A percentile compares a stretch with the other conserved stretches of the same genome.
Evolutionary conservation across 92 coral and sea anemone genomes (phyloP).

Genomic region (Palythoa grandiflora): DNA sequence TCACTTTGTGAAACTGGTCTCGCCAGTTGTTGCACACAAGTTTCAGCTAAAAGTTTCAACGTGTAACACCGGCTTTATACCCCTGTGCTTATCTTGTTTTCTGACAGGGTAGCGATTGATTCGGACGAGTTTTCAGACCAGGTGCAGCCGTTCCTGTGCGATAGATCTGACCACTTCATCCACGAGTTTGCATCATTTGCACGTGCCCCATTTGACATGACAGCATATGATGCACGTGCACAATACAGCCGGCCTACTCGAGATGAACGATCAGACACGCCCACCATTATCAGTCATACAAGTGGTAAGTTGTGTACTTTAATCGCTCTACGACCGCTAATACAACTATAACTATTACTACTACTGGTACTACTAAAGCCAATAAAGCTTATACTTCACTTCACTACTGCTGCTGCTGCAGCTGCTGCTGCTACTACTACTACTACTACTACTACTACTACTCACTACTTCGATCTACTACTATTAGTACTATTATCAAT

Average conservation of each 20-base stretch:
- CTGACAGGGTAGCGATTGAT: constrained; percentile 76
- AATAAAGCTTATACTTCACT: too few species aligned
- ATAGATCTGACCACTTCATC: constrained; percentile 83
- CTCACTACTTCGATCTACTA: too few species aligned
- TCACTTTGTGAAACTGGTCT: too few species aligned
- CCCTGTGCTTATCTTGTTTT: not conserved
- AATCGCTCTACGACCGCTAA: not conserved
- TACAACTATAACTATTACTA: not conserved
- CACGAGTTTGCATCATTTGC: constrained; percentile 95
- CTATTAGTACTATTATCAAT: not conserved
- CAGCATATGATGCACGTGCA: constrained; percentile 86
- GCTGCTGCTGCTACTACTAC: too few species aligned
- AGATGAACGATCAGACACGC: constrained; percentile 52
- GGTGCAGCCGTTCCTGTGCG: constrained; percentile 81
- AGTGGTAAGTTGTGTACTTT: constrained; percentile 54
- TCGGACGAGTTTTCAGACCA: constrained; percentile 82
- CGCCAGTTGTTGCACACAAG: too few species aligned
- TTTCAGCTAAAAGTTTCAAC: too few species aligned
- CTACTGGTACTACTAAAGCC: too few species aligned
- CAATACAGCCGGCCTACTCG: constrained; percentile 75
- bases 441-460: too few species aligned
- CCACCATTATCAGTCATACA: constrained; percentile 61
- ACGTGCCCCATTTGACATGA: constrained; percentile 91
- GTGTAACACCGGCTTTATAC: too few species aligned
- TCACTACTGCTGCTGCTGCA: too few species aligned